A percentile compares a stretch with the other conserved stretches of the same genome.
phyloP scores from a whole-genome alignment of 2,888 invertebrate genomes.

The Meiosimyza platycephala region DNA sequence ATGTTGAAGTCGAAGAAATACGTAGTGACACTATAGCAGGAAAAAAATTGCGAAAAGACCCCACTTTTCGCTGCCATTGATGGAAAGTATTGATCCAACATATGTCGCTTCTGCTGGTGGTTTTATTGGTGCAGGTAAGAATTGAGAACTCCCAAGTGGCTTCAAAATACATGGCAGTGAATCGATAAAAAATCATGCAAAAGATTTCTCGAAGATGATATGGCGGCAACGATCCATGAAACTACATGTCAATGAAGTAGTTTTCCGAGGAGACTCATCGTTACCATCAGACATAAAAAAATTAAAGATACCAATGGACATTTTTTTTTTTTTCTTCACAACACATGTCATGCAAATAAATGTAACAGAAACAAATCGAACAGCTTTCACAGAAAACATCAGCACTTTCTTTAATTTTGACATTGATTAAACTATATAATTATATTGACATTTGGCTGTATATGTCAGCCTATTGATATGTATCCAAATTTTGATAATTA shows the following conservation, averaged over 20 bases:
- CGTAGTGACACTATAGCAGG: neutral
- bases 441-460: conserved; percentile 37
- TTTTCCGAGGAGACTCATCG: conserved; percentile 22
- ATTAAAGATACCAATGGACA: too few species aligned
- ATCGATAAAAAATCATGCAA: neutral
- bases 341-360: too few species aligned
- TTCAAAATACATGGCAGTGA: neutral
- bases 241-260: conserved; percentile 27
- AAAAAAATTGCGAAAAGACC: neutral
- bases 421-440: conserved; percentile 26
- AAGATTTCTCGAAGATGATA: neutral
- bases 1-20: too few species aligned
- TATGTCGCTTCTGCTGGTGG: neutral
- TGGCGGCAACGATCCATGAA: too few species aligned
- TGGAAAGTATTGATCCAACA: neutral
- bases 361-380: too few species aligned
- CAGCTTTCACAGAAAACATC: conserved; percentile 26
- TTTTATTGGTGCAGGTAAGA: neutral
- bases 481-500: conserved; percentile 42
- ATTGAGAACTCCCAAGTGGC: too few species aligned
- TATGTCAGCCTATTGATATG: conserved; percentile 41
- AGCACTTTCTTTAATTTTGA: conserved; percentile 12
- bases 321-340: too few species aligned
- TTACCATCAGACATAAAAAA: neutral
- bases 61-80: neutral